Evolutionary conservation across 2,113 vertebrate genomes (phyloP).

Genomic region (Catharus fuscescens): DNA sequence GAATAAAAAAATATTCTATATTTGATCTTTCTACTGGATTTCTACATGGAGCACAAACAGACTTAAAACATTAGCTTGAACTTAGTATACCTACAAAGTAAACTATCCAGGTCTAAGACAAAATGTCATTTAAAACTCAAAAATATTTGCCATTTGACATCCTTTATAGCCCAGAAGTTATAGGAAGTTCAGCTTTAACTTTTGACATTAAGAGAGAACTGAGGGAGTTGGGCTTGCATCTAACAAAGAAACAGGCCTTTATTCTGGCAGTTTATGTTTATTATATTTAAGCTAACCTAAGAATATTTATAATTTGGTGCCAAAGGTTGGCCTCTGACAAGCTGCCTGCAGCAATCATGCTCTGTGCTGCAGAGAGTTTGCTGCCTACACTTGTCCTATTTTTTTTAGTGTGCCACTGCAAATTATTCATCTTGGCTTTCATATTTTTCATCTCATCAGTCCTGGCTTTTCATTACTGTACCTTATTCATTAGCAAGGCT

Average conservation of each 20-base stretch:
- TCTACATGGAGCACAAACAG: not conserved
- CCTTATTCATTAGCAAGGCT: not conserved
- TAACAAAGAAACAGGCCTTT: not conserved
- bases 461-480: not conserved
- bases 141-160: not conserved
- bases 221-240: not conserved
- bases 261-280: not conserved
- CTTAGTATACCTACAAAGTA: not conserved
- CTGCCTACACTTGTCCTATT: not conserved
- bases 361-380: not conserved
- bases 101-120: not conserved
- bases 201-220: not conserved
- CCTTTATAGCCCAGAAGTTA: not conserved
- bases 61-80: not conserved
- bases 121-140: not conserved
- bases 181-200: constrained; percentile 17
- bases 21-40: not conserved
- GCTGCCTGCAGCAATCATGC: not conserved
- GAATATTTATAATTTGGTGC: not conserved
- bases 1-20: not conserved
- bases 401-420: not conserved
- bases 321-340: not conserved
- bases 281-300: not conserved
- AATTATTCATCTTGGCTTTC: not conserved
- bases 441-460: not conserved